Evolutionary conservation across 2,888 invertebrate species (phyloP).

Genomic region (Penaeus monodon): DNA sequence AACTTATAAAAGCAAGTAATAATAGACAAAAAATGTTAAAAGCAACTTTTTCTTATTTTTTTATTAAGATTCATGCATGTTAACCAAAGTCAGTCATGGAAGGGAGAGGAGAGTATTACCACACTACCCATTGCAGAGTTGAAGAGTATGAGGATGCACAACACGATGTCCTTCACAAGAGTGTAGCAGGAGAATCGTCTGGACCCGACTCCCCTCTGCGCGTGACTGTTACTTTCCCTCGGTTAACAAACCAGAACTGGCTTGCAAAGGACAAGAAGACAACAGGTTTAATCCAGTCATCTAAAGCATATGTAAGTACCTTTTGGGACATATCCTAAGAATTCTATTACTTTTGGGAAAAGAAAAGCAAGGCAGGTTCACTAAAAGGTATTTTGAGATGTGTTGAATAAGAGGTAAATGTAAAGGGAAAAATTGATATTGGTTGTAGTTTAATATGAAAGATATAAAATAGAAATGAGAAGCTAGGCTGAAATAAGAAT

Average conservation of each 20-base stretch:
- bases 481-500: too few species aligned
- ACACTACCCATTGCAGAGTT: not conserved
- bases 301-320: slow-evolving; percentile 23
- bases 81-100: not conserved
- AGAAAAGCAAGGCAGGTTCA: too few species aligned
- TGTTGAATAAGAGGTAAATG: too few species aligned
- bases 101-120: not conserved
- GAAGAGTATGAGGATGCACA: slow-evolving; percentile 62
- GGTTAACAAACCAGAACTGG: slow-evolving; percentile 41
- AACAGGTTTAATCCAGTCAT: not conserved
- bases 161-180: slow-evolving; percentile 61
- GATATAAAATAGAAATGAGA: too few species aligned
- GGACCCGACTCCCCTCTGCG: slow-evolving; percentile 41
- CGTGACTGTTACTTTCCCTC: slow-evolving; percentile 49
- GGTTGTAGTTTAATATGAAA: too few species aligned
- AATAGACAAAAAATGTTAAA: too few species aligned
- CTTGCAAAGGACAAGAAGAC: slow-evolving; percentile 23
- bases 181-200: slow-evolving; percentile 43
- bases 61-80: not conserved
- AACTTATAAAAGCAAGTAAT: too few species aligned
- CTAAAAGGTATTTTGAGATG: too few species aligned
- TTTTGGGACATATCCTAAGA: too few species aligned
- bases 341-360: not conserved
- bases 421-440: too few species aligned
- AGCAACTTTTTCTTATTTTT: too few species aligned